Conservation (phyloP, 2,113 vertebrate species). For the Entosphenus tridentatus region DNA sequence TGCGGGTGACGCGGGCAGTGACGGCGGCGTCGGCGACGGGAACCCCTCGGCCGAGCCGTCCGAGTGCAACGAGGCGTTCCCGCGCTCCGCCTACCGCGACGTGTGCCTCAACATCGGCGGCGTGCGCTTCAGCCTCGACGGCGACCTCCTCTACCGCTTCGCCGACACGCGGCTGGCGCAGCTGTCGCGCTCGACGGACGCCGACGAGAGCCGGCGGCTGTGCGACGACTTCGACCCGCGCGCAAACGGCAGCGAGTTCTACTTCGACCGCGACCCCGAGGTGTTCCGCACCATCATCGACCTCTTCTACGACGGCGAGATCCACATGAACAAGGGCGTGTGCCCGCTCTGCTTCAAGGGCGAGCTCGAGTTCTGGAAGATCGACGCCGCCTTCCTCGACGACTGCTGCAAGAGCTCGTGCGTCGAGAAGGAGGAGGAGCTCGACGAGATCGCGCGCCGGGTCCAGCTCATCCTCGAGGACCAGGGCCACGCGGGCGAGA, state of each 20-base stretch:
- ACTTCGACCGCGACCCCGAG: constrained; percentile 86
- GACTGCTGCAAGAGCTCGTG: constrained; percentile 75
- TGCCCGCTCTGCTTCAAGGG: constrained; percentile 90
- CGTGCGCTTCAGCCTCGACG: constrained; percentile 47
- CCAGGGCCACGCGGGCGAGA: constrained; percentile 28
- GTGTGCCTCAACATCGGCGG: constrained; percentile 55
- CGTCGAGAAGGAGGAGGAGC: constrained; percentile 67
- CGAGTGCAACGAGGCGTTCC: too few relatives aligned
- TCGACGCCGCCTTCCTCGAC: constrained; percentile 60
- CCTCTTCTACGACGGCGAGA: constrained; percentile 70
- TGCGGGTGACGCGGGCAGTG: too few relatives aligned
- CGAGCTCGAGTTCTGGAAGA: constrained; percentile 97
- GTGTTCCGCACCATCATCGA: constrained; percentile 80
- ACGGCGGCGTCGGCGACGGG: too few relatives aligned
- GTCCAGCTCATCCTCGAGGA: constrained; percentile 74
- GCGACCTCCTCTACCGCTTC: constrained; percentile 52
- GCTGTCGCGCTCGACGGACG: constrained; percentile 36
- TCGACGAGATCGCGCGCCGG: constrained; percentile 64
- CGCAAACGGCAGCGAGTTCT: constrained; percentile 46
- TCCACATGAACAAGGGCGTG: constrained; percentile 84
- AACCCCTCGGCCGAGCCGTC: too few relatives aligned
- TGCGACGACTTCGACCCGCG: constrained; percentile 85
- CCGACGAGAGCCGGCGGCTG: constrained; percentile 51
- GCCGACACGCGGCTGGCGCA: constrained; percentile 75
- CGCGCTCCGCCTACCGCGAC: too few relatives aligned